Conservation (phyloP, 2,888 invertebrate genomes). For the Biston betularia region DNA sequence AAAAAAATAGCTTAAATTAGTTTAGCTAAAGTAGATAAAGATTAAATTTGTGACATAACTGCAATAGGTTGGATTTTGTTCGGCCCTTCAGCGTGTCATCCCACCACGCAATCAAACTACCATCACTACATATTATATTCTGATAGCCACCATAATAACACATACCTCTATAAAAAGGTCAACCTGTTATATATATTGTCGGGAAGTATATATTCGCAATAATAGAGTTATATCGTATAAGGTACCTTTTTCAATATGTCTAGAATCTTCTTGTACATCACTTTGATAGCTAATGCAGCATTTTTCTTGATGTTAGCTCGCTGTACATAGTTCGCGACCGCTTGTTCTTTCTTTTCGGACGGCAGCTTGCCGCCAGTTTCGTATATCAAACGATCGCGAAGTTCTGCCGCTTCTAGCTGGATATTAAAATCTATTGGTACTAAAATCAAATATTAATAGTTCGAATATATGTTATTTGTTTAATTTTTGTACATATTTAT, state of each 20-base stretch:
- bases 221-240: too few relatives aligned
- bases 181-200: too few relatives aligned
- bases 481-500: neutral
- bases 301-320: slow-evolving; percentile 88
- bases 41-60: too few relatives aligned
- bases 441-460: neutral
- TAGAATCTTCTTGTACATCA: slow-evolving; percentile 87
- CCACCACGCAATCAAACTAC: too few relatives aligned
- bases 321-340: slow-evolving; percentile 87
- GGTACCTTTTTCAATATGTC: slow-evolving; percentile 87
- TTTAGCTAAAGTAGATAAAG: too few relatives aligned
- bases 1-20: too few relatives aligned
- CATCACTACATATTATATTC: too few relatives aligned
- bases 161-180: too few relatives aligned
- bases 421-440: slow-evolving; percentile 15
- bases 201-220: too few relatives aligned
- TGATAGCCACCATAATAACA: too few relatives aligned
- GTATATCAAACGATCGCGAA: slow-evolving; percentile 82
- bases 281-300: slow-evolving; percentile 87
- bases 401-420: slow-evolving; percentile 82
- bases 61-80: too few relatives aligned
- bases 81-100: too few relatives aligned
- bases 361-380: slow-evolving; percentile 79
- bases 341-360: slow-evolving; percentile 84
- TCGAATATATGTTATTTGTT: neutral